Percentiles rank a stretch among this genome's conserved stretches.
These are phyloP conservation scores for Magallana angulata DNA, from an alignment of 1,140 invertebrate species.

Conservation along the genomic window DNA sequence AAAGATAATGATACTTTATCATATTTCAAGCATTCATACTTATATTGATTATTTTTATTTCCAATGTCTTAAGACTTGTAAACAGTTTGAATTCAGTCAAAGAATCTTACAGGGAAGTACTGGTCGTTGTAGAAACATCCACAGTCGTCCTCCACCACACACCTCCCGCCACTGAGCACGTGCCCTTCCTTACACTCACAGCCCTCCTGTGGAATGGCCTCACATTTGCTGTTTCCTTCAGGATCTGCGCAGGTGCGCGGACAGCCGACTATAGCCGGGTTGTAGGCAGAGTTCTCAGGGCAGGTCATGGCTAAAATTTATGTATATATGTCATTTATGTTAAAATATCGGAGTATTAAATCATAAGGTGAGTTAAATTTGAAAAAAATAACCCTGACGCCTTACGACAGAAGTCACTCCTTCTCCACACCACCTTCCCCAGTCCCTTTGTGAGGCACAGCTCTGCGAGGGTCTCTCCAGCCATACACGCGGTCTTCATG, in stretches of 20 bases:
- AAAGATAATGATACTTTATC: background rate
- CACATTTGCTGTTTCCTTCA: constrained; percentile 42
- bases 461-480: constrained; percentile 54
- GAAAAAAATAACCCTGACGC: background rate
- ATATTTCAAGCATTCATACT: too few relatives aligned
- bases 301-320: background rate
- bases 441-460: constrained; percentile 54
- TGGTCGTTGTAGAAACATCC: constrained; percentile 51
- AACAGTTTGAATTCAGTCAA: background rate
- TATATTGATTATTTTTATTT: too few relatives aligned
- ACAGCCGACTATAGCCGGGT: constrained; percentile 44
- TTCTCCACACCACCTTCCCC: constrained; percentile 57
- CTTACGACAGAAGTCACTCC: constrained; percentile 57
- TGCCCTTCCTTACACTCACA: constrained; percentile 62
- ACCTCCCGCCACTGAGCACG: constrained; percentile 54
- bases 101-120: constrained; percentile 57
- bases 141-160: constrained; percentile 55
- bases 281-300: constrained; percentile 39
- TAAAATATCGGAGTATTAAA: too few relatives aligned
- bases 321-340: background rate
- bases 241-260: constrained; percentile 52
- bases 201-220: constrained; percentile 52
- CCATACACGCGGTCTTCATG: constrained; percentile 45
- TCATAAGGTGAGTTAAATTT: background rate
- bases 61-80: too few relatives aligned